Base-by-base conservation (phyloP, 2,888 invertebrate species). In the Drosophila phalerata region DNA sequence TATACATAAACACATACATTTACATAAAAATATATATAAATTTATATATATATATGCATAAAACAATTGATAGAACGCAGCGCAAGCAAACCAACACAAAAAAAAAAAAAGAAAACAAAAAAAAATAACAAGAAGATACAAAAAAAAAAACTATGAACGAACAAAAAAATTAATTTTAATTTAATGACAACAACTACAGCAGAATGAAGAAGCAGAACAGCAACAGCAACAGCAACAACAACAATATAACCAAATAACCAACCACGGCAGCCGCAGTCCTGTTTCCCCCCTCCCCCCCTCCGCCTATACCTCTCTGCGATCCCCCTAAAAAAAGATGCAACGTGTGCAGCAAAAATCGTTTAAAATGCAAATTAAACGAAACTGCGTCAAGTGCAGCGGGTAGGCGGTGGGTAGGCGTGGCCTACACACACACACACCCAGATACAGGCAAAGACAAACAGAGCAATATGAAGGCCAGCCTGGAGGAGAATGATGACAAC, bases 331-430 rank as follows among this genome's bases (percentile, higher is more conserved):
- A 88, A 86, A 81, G 72, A 72, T 86, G 85, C 89, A 87, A 82
- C 89, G 85, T 89, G 74, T 85, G 85, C 85, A 85, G 82, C 84
- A 87, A 89, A 85, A 85, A 88, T 87, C 85, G 85, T 88, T 85
- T 89, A 85, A 85, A 85, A 85, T 85, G 85, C 85, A 85, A 85
- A 85, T 85, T 88, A 88, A 89, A 80, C 74, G 80, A 67, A 76
- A 69, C 75, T 71, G 70, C 77, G 76, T 65, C 75, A 67, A 80
- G 73, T 73, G 77, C 80, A 77, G 73, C 77, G 56, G 38, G 62
- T 45, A 68, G 65, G 61, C 42, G 62, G 47, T 11, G 22, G 48
- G 68, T 70, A 64, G 85, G 82, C 77, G 79, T 85, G 72, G 61
- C 60, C 67, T 17, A 22, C 52, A 58, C 56, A 51, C 47, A 55